Evolutionary conservation across 2,797 vertebrate genomes (phyloP), one percentile per base, ranked within the genome.

Genomic region (Rachycentron canadum): DNA sequence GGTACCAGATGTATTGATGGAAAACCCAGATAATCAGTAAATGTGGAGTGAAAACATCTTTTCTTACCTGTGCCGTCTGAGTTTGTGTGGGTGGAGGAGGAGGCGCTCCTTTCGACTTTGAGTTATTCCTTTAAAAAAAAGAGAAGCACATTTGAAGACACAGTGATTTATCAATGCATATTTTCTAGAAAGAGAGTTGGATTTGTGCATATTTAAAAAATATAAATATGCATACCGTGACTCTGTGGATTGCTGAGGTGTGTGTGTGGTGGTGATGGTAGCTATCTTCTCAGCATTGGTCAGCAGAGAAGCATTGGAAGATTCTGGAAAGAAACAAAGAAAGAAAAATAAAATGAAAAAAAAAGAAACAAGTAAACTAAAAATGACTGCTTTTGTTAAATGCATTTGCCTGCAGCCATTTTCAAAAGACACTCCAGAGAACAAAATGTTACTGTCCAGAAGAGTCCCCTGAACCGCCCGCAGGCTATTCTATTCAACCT

Each of bases 251-350:
- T 97, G 96, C 90, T 96, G 97, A 87, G 97, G 96, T 84, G 96
- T 95, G 91, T 99, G 97, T 57, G 98, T 98, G 83, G 97, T 98
- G 92, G 98, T 99, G 92, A 99, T 99, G 81, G 98, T 98, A 82
- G 98, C 97, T 26, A 98, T 99, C 95, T 99, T 99, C 94, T 99
- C 98, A 12, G 98, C 97, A 45, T 98, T 99, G 87, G 98, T 99
- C 91, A 99, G 92, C 94, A 99, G 94, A 83, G 97, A 97, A 86
- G 97, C 97, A 80, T 99, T 99, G 73, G 98, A 98, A 83, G 97
- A 97, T 91, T 99, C 98, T 98, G 90, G 32, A 76, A 58, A 70
- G 32, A 84, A 12, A 67, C 4, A 69, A 73, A 21, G 1, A 50
- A 38, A 57, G 4, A 71, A 12, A 14, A 45, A 25, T 1, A 6